Conservation (phyloP, 1,140 invertebrate species). For the Leptoteleia sp. region DNA sequence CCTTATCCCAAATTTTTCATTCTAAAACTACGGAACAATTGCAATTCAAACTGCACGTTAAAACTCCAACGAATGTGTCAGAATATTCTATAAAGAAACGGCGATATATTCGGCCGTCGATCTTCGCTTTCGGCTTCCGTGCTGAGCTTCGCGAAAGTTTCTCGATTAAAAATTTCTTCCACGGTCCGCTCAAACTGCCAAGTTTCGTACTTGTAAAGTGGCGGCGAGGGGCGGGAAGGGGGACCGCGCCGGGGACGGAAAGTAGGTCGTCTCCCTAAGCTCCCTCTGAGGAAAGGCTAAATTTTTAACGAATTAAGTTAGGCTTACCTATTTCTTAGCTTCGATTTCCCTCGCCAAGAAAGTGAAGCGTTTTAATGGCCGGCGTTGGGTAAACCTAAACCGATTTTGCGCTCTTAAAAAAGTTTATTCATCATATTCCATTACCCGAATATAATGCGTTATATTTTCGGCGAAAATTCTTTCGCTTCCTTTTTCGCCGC, state of each 20-base stretch:
- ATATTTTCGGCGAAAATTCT: conserved; percentile 27
- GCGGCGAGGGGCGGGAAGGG: conserved; percentile 8
- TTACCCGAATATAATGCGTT: conserved; percentile 48
- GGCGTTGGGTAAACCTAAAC: conserved; percentile 35
- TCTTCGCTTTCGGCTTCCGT: conserved; percentile 52
- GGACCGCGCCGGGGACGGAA: conserved; percentile 16
- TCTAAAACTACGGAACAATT: conserved; percentile 46
- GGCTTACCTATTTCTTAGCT: conserved; percentile 66
- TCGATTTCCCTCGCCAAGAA: conserved; percentile 34
- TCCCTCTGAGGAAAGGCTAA: conserved; percentile 59
- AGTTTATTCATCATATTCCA: conserved; percentile 62
- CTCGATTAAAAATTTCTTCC: conserved; percentile 78
- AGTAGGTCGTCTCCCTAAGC: conserved; percentile 68
- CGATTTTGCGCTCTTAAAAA: conserved; percentile 52
- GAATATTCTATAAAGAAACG: conserved; percentile 60
- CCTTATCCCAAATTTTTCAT: conserved; percentile 24
- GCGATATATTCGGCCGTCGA: conserved; percentile 61
- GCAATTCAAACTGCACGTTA: conserved; percentile 37
- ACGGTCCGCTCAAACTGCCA: conserved; percentile 63
- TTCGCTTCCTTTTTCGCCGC: conserved; percentile 1
- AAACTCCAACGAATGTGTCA: conserved; percentile 44
- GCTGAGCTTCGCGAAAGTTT: conserved; percentile 72
- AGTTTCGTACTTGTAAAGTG: conserved; percentile 68
- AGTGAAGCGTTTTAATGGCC: conserved; percentile 44
- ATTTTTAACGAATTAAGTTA: conserved; percentile 75